Conservation (phyloP, 2,888 invertebrate genomes). For the Hemaris fuciformis region DNA sequence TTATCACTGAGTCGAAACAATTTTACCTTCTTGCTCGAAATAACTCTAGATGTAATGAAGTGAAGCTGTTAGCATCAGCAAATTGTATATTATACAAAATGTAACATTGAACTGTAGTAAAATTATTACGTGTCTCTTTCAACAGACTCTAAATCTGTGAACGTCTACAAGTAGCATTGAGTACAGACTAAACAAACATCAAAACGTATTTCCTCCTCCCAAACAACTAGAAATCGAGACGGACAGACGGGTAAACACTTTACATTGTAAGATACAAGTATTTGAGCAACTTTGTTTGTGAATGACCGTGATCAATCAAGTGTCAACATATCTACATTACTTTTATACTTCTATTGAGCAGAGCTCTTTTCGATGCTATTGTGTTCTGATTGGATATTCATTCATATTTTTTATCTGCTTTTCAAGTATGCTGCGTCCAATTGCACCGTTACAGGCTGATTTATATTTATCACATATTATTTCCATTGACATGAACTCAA, state of each 20-base stretch:
- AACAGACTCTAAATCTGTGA: constrained; percentile 28
- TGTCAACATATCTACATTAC: not conserved
- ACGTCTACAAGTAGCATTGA: constrained; percentile 23
- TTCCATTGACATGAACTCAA: no score
- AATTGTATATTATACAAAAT: not conserved
- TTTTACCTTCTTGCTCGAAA: no score
- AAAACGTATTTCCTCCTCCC: constrained; percentile 31
- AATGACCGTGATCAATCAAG: not conserved
- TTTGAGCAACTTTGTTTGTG: not conserved
- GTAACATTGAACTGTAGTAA: not conserved
- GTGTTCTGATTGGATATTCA: not conserved
- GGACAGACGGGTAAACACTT: constrained; percentile 33
- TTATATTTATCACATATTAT: no score
- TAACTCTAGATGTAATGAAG: no score
- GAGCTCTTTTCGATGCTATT: not conserved
- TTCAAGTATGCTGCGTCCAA: not conserved
- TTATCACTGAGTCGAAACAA: no score
- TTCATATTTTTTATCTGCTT: not conserved
- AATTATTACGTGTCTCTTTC: constrained; percentile 30
- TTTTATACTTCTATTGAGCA: not conserved
- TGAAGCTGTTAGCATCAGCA: no score
- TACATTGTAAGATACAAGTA: not conserved
- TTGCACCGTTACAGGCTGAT: not conserved
- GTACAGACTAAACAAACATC: constrained; percentile 37
- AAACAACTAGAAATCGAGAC: constrained; percentile 31